phyloP scores from a whole-genome alignment of 2,113 vertebrate genomes.

The Microcebus jonahi region DNA sequence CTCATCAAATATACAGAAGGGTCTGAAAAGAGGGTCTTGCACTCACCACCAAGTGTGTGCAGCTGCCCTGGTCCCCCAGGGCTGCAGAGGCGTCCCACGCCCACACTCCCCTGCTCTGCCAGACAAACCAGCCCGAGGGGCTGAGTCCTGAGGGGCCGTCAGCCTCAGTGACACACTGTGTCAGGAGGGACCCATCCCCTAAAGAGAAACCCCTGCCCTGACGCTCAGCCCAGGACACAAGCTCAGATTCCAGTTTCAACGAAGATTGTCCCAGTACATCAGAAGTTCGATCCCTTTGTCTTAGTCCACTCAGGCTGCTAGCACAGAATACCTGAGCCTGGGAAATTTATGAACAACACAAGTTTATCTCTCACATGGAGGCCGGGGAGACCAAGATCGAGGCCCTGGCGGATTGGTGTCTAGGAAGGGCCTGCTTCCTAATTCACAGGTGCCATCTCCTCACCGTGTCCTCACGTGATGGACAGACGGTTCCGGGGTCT shows the following conservation, averaged over 20 bases:
- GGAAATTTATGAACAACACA: background rate
- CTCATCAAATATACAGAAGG: background rate
- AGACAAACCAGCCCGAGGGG: background rate
- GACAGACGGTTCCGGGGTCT: background rate
- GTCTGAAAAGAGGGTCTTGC: background rate
- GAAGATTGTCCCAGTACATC: rapidly evolving
- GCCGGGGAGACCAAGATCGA: background rate
- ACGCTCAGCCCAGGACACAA: background rate
- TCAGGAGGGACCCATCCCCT: background rate
- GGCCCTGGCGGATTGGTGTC: background rate
- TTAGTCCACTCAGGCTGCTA: background rate
- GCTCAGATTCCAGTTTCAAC: background rate
- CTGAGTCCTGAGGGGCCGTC: background rate
- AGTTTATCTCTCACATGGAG: background rate
- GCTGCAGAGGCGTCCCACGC: background rate
- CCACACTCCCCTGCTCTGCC: background rate
- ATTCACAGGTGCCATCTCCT: background rate
- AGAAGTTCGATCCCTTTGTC: background rate
- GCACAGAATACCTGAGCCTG: background rate
- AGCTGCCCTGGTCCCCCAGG: background rate
- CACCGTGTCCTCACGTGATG: background rate
- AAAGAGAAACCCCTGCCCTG: background rate
- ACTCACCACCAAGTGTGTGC: background rate
- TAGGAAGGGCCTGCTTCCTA: background rate
- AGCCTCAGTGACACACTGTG: background rate